Base-by-base conservation (phyloP, 2,113 vertebrate species). In the Amphiprion ocellaris region DNA sequence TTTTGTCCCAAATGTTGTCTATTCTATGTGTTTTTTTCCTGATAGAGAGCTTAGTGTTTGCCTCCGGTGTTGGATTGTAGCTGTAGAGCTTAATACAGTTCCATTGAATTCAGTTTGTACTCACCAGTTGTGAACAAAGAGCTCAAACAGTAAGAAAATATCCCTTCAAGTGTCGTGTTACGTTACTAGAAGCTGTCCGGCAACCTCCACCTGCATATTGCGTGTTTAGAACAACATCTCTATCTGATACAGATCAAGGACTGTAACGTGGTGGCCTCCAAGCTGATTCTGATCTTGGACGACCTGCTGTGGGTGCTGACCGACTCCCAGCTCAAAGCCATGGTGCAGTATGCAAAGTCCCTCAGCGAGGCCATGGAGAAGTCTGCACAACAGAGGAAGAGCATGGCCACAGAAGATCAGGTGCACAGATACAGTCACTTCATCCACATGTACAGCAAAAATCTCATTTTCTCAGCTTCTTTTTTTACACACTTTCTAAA, bases 341-440 rank as follows among this genome's bases (percentile, higher is more conserved):
- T 99, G 97, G 97, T 99, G 66, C 98, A 99, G 56, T 99, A 99
- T 74, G 97, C 98, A 77, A 99, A 99, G 92, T 99, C 98, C 81
- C 96, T 99, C 55, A 98, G 97, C 71, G 98, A 99, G 94, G 97
- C 96, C 80, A 99, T 99, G 96, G 98, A 99, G 91, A 98, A 96
- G 84, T 99, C 97, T 21, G 95, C 97, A 10, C 96, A 98, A 80
- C 98, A 99, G 91, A 97, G 97, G 84, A 99, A 99, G 92, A 99
- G 96, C 87, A 94, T 97, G 95, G 97, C 97, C 90, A 93, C 96
- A 41, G 97, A 99, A 82, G 94, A 96, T 55, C 91, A 94, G 89
- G 92, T 93, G 54, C 30, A 33, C 4, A 41, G 15, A 56, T 10
- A 41, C 58, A 19, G 1, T 0, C 6, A 46, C 44, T 52, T 63